phyloP scores from a whole-genome alignment of 2,888 invertebrate genomes.

The Podabrus alpinus region DNA sequence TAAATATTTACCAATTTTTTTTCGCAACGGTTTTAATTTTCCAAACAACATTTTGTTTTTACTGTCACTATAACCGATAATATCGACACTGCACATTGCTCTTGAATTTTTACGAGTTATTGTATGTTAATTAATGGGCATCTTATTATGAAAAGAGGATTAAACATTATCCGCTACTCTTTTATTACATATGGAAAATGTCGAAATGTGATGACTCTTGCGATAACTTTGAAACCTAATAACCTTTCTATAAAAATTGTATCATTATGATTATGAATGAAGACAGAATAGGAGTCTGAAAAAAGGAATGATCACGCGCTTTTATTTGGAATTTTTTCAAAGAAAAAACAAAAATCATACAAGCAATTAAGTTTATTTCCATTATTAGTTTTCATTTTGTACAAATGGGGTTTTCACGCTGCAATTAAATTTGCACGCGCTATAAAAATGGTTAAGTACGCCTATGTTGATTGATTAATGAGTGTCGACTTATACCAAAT shows the following conservation, averaged over 20 bases:
- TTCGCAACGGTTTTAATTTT: background rate
- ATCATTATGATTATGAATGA: background rate
- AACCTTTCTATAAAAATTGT: background rate
- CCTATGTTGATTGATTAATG: background rate
- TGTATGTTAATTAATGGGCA: background rate
- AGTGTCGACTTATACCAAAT: background rate
- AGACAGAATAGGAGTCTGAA: background rate
- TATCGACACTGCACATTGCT: background rate
- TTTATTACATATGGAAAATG: background rate
- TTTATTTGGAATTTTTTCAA: background rate
- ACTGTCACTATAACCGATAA: background rate
- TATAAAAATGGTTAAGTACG: background rate
- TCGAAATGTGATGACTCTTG: background rate
- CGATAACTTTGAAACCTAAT: background rate
- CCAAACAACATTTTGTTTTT: background rate
- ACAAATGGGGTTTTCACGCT: background rate
- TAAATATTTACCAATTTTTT: background rate
- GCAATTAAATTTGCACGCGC: background rate
- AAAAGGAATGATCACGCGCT: background rate
- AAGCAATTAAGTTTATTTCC: too few species aligned
- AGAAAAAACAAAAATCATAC: too few species aligned
- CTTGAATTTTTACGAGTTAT: background rate
- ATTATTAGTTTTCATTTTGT: too few species aligned
- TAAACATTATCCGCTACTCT: background rate
- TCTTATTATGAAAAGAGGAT: background rate